Percentiles rank a stretch among this genome's conserved stretches.
phyloP scores from a whole-genome alignment of 2,888 invertebrate genomes.

The Punctoribates punctum region DNA sequence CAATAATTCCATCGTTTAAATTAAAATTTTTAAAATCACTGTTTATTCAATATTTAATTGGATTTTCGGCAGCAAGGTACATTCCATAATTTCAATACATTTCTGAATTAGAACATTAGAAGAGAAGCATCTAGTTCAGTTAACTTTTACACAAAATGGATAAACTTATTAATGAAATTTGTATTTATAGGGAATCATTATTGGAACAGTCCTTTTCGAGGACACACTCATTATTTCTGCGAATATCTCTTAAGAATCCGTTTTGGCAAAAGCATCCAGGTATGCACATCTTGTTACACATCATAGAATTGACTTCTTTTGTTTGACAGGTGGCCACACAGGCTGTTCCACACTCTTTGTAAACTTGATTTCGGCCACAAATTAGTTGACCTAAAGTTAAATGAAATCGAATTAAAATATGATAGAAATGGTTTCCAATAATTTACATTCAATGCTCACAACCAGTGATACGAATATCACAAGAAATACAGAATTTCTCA shows the following conservation, averaged over 20 bases:
- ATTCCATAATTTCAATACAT: too few species aligned
- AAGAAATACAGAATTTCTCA: too few species aligned
- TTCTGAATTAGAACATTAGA: too few species aligned
- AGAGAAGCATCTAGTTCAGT: too few species aligned
- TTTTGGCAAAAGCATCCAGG: slow-evolving; percentile 26
- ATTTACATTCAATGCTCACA: neutral
- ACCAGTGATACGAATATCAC: neutral
- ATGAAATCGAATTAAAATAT: neutral
- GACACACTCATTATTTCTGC: slow-evolving; percentile 27
- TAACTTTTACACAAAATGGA: too few species aligned
- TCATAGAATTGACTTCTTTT: neutral
- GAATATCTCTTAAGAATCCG: slow-evolving; percentile 29
- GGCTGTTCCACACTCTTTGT: slow-evolving; percentile 28
- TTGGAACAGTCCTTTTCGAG: neutral
- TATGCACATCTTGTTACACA: slow-evolving; percentile 27
- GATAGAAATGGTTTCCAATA: neutral
- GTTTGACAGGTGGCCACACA: slow-evolving; percentile 13
- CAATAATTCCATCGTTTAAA: too few species aligned
- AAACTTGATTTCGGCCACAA: slow-evolving; percentile 17
- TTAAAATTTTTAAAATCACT: too few species aligned
- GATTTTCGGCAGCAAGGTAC: too few species aligned
- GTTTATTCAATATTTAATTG: too few species aligned
- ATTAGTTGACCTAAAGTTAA: neutral
- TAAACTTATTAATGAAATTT: too few species aligned
- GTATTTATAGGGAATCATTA: neutral